Evolutionary conservation across 2,113 vertebrate genomes (phyloP), one percentile per base, ranked within the genome.

Genomic region (Calidris pygmaea): DNA sequence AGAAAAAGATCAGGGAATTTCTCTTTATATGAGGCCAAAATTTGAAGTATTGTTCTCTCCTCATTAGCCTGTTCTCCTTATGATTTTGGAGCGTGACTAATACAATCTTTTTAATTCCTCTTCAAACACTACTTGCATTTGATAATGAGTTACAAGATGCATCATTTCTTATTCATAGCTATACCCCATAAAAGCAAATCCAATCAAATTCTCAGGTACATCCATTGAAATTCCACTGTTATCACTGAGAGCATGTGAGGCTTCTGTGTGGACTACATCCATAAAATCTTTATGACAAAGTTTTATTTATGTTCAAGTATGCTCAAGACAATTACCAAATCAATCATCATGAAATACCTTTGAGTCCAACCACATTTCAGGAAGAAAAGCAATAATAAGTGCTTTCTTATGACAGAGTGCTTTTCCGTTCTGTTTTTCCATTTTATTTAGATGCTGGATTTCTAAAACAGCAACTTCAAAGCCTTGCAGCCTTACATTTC

Each of bases 381-480:
- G 58, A 86, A 65, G 59, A 45, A 39, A 30, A 74, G 87, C 50
- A 60, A 37, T 70, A 90, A 67, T 35, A 78, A 94, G 55, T 47
- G 45, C 30, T 74, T 74, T 81, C 67, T 74, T 48, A 66, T 7
- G 37, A 50, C 26, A 74, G 23, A 32, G 30, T 91, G 77, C 12
- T 93, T 78, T 89, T 65, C 72, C 39, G 84, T 39, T 62, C 48
- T 2, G 1, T 41, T 77, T 77, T 92, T 63, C 75, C 72, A 45
- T 82, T 79, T 82, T 75, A 91, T 77, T 81, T 75, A 81, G 77
- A 85, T 32, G 37, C n/a, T 39, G 34, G 19, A 81, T 93, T 91
- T 75, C 66, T 85, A 43, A 63, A 97, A 53, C 29, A 80, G 77
- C 43, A 85, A 67, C 74, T 85, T 90, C 82, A 85, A 95, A 95